phyloP scores from a whole-genome alignment of 2,888 invertebrate species.

The Eudasyphora cyanicolor region DNA sequence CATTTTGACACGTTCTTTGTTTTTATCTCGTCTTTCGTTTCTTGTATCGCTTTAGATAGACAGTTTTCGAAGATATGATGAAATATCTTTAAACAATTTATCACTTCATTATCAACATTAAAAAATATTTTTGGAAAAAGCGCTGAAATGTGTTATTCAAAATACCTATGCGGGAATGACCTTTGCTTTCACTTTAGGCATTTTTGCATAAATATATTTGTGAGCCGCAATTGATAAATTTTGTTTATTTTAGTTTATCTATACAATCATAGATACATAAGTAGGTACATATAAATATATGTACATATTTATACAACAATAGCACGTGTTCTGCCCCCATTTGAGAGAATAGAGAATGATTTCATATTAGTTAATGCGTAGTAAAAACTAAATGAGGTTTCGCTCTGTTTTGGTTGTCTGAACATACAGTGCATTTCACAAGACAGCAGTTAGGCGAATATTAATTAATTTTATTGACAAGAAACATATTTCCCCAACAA shows the following conservation, averaged over 20 bases:
- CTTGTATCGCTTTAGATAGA: neutral
- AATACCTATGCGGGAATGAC: neutral
- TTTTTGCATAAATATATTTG: neutral
- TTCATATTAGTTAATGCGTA: slow-evolving; percentile 18
- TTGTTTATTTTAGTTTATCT: neutral
- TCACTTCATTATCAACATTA: neutral
- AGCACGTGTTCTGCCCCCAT: slow-evolving; percentile 21
- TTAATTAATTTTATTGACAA: too few species aligned
- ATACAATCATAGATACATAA: neutral
- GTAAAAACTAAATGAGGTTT: slow-evolving; percentile 2
- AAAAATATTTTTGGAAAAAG: neutral
- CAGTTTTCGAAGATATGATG: neutral
- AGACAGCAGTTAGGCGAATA: neutral
- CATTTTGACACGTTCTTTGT: too few species aligned
- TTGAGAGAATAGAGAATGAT: neutral
- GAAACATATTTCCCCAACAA: too few species aligned
- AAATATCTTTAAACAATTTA: slow-evolving; percentile 12
- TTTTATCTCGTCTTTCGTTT: neutral
- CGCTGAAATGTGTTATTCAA: neutral
- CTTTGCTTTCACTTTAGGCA: neutral
- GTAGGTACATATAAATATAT: neutral
- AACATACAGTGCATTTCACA: slow-evolving; percentile 1
- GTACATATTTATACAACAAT: neutral
- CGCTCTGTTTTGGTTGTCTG: neutral
- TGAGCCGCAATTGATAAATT: neutral